phyloP scores from a whole-genome alignment of 2,888 invertebrate species.

The Aspidiotus rigidus region DNA sequence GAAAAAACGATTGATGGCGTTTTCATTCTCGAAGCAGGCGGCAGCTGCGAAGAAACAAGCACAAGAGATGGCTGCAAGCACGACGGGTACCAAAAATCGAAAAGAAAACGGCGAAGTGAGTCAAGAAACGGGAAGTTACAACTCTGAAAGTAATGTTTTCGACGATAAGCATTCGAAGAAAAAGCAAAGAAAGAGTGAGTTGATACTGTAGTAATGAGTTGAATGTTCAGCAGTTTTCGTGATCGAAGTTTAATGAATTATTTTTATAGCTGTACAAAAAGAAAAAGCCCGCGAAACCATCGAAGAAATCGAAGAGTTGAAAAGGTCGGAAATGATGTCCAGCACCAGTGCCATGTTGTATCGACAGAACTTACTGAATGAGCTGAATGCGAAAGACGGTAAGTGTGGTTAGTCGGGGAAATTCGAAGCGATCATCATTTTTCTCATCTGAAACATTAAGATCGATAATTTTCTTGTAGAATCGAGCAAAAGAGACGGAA shows the following conservation, averaged over 20 bases:
- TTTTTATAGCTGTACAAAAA: constrained; percentile 28
- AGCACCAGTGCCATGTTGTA: constrained; percentile 23
- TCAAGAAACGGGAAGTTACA: not conserved
- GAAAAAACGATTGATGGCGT: constrained; percentile 36
- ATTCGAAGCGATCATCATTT: not conserved
- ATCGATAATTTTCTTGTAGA: not conserved
- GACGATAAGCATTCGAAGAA: constrained; percentile 24
- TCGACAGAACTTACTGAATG: constrained; percentile 14
- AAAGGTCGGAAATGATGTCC: constrained; percentile 33
- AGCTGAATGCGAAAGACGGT: not conserved
- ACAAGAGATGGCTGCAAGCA: not conserved
- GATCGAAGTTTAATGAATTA: not conserved
- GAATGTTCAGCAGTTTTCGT: not conserved
- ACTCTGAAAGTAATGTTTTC: constrained; percentile 8
- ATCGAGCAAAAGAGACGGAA: constrained; percentile 1
- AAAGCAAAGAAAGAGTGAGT: constrained; percentile 12
- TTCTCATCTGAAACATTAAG: not conserved
- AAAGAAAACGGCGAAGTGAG: constrained; percentile 20
- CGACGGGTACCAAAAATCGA: not conserved
- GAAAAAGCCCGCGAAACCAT: constrained; percentile 37
- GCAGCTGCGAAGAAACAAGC: constrained; percentile 30
- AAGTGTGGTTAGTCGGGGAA: not conserved
- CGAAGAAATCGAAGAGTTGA: constrained; percentile 37
- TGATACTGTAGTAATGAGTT: not conserved
- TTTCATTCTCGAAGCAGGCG: constrained; percentile 36